A percentile compares a stretch with the other conserved stretches of the same genome.
Evolutionary conservation across 2,113 vertebrate species (phyloP).

Genomic region (Dissostichus mawsoni): DNA sequence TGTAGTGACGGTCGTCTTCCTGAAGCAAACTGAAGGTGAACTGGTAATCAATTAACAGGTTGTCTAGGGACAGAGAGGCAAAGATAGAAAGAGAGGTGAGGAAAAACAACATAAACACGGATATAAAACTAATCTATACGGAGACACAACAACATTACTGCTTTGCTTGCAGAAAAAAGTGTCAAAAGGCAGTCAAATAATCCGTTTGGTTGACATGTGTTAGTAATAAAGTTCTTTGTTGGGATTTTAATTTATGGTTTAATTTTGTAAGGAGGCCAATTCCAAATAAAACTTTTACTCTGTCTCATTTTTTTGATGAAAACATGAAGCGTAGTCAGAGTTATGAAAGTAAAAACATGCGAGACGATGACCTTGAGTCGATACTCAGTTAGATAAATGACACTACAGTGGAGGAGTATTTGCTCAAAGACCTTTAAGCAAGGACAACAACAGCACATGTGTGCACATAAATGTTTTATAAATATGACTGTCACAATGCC

Average conservation of each 20-base stretch:
- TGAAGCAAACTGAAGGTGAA: slow-evolving; percentile 97
- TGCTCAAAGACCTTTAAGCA: slow-evolving; percentile 38
- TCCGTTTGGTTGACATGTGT: too few species aligned
- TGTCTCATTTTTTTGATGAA: background rate
- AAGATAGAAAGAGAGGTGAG: background rate
- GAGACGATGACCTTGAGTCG: background rate
- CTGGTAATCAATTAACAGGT: slow-evolving; percentile 97
- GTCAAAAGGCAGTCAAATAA: too few species aligned
- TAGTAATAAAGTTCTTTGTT: too few species aligned
- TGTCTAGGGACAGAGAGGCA: slow-evolving; percentile 82
- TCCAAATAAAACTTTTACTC: too few species aligned
- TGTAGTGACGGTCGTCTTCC: slow-evolving; percentile 96
- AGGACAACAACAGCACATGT: slow-evolving; percentile 11
- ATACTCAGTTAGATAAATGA: slow-evolving; percentile 52
- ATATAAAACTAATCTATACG: slow-evolving; percentile 2
- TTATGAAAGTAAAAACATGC: slow-evolving; percentile 22
- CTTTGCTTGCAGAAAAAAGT: too few species aligned
- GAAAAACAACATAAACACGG: background rate
- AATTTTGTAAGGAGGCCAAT: too few species aligned
- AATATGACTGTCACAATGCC: background rate
- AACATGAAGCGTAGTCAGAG: slow-evolving; percentile 31
- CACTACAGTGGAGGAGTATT: slow-evolving; percentile 13
- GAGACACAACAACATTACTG: background rate
- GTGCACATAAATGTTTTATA: background rate
- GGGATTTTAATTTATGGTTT: too few species aligned